Evolutionary conservation across 2,113 vertebrate species (phyloP).

Genomic region (Pseudorasbora parva): DNA sequence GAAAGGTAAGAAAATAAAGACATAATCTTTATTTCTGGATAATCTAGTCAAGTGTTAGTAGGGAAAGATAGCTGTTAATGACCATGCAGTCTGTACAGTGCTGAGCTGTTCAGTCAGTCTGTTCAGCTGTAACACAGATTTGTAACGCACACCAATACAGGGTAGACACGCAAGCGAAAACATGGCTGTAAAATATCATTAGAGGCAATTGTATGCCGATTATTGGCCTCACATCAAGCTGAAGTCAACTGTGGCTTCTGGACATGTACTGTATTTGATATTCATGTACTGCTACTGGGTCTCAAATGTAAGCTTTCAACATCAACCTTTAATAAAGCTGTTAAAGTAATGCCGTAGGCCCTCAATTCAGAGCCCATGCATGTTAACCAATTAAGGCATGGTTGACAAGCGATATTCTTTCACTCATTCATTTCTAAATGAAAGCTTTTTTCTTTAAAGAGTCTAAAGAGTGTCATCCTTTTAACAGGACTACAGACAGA

Average conservation of each 20-base stretch:
- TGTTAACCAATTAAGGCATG: constrained; percentile 52
- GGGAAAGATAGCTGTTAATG: constrained; percentile 59
- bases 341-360: constrained; percentile 41
- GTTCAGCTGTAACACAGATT: constrained; percentile 37
- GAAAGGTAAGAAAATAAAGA: neutral
- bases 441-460: constrained; percentile 7
- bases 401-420: constrained; percentile 40
- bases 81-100: constrained; percentile 40
- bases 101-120: constrained; percentile 13
- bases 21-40: neutral
- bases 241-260: constrained; percentile 26
- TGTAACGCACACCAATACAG: neutral
- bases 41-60: constrained; percentile 46
- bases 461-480: constrained; percentile 5
- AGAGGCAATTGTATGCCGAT: constrained; percentile 35
- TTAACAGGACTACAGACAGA: constrained; percentile 24
- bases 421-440: constrained; percentile 15
- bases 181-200: constrained; percentile 1
- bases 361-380: constrained; percentile 43
- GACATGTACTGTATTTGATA: constrained; percentile 11
- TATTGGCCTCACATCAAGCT: constrained; percentile 19
- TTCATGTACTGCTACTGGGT: constrained; percentile 28
- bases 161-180: neutral
- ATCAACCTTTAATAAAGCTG: constrained; percentile 52
- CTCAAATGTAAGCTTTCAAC: constrained; percentile 33